Base-by-base conservation (phyloP, 2,888 invertebrate species). In the Hirtodrosophila histrioides region DNA sequence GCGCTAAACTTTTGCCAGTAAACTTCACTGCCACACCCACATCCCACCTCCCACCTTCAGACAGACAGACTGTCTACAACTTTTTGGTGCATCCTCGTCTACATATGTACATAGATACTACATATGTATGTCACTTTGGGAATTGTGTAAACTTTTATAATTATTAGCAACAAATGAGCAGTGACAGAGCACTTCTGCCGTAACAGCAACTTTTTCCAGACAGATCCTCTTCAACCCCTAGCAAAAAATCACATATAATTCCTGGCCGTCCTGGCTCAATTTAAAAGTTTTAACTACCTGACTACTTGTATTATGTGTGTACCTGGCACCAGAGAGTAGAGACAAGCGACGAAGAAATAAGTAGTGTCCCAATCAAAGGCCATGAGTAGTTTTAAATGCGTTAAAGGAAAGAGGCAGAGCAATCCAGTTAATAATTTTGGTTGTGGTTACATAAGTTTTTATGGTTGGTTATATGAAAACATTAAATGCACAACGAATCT, bases 81-180 rank as follows among this genome's bases (percentile, higher is more conserved):
- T 72, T 63, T 64, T 48, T 49, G 53, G 36, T 66, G 48, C 58
- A 68, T 29, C 43, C 45, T 10, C 39, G 35, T 35, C 12, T 36
- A 37, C 37, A 54, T 49, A 24, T 35, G 36, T 39, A 17, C 24
- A 29, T 51, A 17, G 27, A 4, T 27, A 5, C 8, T 29, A 43
- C 53, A 37, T 70, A 68, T 55, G 68, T 55, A 56, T 72, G 74
- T 68, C 76, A 74, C 80, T 71, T 66, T 61, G 69, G 81, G 82
- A 73, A 70, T 70, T 84, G 72, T 67, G 60, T 72, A 82, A 86
- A 86, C 82, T 86, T 86, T 86, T 86, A 86, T 86, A 86, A 86
- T 86, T 86, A 86, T 86, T 86, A 86, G 79, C 85, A 85, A 86
- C 82, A 84, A 86, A 85, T 86, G 84, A 85, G 86, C 85, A 86